Evolutionary conservation across 2,888 invertebrate species (phyloP).

Genomic region (Microplitis manilae): DNA sequence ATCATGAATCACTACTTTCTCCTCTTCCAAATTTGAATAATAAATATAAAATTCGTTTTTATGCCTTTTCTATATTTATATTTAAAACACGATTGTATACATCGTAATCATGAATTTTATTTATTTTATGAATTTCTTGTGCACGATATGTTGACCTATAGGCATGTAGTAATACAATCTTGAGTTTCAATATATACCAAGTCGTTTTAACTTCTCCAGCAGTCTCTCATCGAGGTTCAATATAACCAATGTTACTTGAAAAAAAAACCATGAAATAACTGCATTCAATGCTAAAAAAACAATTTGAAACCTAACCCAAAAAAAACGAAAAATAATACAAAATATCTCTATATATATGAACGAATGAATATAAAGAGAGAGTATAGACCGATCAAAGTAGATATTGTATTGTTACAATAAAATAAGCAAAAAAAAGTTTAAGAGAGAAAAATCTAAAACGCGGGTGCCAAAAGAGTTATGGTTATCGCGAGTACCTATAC

Average conservation of each 20-base stretch:
- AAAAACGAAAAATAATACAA: conserved; percentile 35
- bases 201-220: background rate
- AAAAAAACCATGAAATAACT: conserved; percentile 59
- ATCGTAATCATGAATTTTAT: conserved; percentile 61
- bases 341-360: background rate
- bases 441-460: conserved; percentile 41
- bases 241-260: conserved; percentile 49
- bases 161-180: background rate
- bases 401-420: conserved; percentile 37
- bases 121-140: conserved; percentile 53
- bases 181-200: background rate
- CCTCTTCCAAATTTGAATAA: too few species aligned
- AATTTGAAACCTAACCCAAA: conserved; percentile 27
- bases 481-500: conserved; percentile 62
- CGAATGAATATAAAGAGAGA: conserved; percentile 21
- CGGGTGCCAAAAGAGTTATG: conserved; percentile 64
- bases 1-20: too few species aligned
- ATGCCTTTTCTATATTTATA: background rate
- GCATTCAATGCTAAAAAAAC: conserved; percentile 21
- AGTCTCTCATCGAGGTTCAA: conserved; percentile 34
- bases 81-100: conserved; percentile 35
- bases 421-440: conserved; percentile 32
- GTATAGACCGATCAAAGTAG: conserved; percentile 38
- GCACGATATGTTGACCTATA: too few species aligned
- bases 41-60: too few species aligned